phyloP scores from a whole-genome alignment of 1,140 invertebrate species.

The Eumaeus atala region DNA sequence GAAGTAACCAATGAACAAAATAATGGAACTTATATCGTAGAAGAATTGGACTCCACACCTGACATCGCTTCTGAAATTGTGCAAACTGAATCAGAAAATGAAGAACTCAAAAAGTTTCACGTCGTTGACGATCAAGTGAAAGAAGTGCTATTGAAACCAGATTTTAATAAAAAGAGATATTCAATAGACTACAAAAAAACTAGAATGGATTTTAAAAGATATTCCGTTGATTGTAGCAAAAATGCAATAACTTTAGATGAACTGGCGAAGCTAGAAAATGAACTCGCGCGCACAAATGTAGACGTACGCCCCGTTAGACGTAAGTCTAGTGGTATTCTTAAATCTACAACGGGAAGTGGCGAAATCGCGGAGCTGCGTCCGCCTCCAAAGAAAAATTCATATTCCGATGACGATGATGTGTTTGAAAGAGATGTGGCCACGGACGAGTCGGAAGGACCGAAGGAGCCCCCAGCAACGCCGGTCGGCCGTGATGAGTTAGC shows the following conservation, averaged over 20 bases:
- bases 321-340: conserved; percentile 69
- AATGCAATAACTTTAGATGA: conserved; percentile 57
- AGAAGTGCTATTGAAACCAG: conserved; percentile 41
- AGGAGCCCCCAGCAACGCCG: conserved; percentile 82
- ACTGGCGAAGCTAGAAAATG: conserved; percentile 50
- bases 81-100: conserved; percentile 20
- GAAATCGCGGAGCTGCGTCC: conserved; percentile 37
- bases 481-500: conserved; percentile 85
- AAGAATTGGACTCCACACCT: not conserved
- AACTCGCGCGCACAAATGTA: conserved; percentile 57
- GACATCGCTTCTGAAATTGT: conserved; percentile 8
- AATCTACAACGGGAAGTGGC: conserved; percentile 59
- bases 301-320: conserved; percentile 52
- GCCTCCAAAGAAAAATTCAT: conserved; percentile 35
- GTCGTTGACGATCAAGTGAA: conserved; percentile 36
- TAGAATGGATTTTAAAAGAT: conserved; percentile 56
- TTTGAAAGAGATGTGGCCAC: conserved; percentile 39
- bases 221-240: conserved; percentile 55
- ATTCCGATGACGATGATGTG: conserved; percentile 68
- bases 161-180: conserved; percentile 53
- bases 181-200: conserved; percentile 59
- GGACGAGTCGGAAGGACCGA: conserved; percentile 61
- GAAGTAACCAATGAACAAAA: not conserved
- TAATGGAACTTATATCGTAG: not conserved
- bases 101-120: conserved; percentile 28